phyloP scores from a whole-genome alignment of 1,140 invertebrate species.

The Drosophila busckii region DNA sequence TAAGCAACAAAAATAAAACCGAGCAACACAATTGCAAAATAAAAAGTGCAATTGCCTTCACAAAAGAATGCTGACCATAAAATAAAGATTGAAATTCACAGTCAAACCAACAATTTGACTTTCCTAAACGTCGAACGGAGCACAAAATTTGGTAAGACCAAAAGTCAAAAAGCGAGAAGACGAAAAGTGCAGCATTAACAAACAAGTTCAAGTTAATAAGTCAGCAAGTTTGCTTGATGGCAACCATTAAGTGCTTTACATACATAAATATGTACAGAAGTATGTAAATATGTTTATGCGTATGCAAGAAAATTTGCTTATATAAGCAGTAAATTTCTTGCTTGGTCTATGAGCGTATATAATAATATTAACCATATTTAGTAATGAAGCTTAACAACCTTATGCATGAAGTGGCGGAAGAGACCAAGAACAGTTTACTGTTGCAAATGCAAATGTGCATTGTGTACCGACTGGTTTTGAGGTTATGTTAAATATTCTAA shows the following conservation, averaged over 20 bases:
- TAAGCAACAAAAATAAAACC: slow-evolving; percentile 36
- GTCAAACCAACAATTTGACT: slow-evolving; percentile 34
- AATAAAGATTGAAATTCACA: slow-evolving; percentile 1
- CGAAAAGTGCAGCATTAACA: slow-evolving; percentile 71
- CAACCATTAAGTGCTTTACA: slow-evolving; percentile 28
- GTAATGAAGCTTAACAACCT: slow-evolving; percentile 52
- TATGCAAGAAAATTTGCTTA: slow-evolving; percentile 59
- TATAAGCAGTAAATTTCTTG: slow-evolving; percentile 60
- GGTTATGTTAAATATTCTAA: slow-evolving; percentile 61
- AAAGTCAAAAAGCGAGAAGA: slow-evolving; percentile 38
- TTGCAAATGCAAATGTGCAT: slow-evolving; percentile 47
- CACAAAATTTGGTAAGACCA: slow-evolving; percentile 37
- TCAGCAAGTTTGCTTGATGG: slow-evolving; percentile 56
- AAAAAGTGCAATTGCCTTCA: slow-evolving; percentile 54
- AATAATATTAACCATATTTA: slow-evolving; percentile 57
- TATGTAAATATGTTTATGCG: background rate
- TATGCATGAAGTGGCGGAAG: slow-evolving; percentile 6
- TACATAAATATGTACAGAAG: background rate
- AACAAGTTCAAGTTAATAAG: slow-evolving; percentile 60
- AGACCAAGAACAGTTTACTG: slow-evolving; percentile 10
- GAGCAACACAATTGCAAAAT: no score
- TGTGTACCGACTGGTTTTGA: slow-evolving; percentile 31
- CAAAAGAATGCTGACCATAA: slow-evolving; percentile 61
- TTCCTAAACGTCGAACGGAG: slow-evolving; percentile 30
- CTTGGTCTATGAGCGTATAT: slow-evolving; percentile 52